These are phyloP conservation scores for Microtus oregoni DNA, from an alignment of 2,113 vertebrate species.

Conservation along the genomic window DNA sequence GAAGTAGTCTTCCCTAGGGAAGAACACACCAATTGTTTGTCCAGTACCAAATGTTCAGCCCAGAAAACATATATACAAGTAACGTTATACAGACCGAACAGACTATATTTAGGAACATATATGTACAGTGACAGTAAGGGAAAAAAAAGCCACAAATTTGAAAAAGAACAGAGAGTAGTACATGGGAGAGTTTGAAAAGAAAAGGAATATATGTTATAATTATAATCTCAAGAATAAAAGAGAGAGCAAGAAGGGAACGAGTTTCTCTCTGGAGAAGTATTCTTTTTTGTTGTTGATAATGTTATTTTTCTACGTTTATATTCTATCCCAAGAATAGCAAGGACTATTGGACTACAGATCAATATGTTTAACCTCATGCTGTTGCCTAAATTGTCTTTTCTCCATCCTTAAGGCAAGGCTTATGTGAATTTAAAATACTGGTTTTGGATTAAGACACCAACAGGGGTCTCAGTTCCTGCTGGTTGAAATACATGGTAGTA, in stretches of 20 bases:
- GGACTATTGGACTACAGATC: slow-evolving; percentile 70
- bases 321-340: slow-evolving; percentile 52
- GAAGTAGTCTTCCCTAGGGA: background rate
- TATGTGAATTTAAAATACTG: slow-evolving; percentile 73
- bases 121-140: background rate
- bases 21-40: background rate
- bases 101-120: background rate
- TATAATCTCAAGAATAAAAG: background rate
- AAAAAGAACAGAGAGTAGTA: background rate
- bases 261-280: slow-evolving; percentile 32
- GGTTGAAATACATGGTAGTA: slow-evolving; percentile 66
- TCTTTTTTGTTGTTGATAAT: slow-evolving; percentile 28
- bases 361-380: slow-evolving; percentile 78
- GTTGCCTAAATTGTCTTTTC: slow-evolving; percentile 76
- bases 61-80: background rate
- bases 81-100: background rate
- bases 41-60: background rate
- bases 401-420: slow-evolving; percentile 70
- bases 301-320: slow-evolving; percentile 65
- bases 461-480: slow-evolving; percentile 67
- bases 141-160: background rate
- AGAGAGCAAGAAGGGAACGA: background rate
- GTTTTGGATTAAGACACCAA: slow-evolving; percentile 72
- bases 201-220: background rate
- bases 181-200: background rate